A percentile compares a stretch with the other conserved stretches of the same genome.
phyloP scores from a whole-genome alignment of 2,113 vertebrate genomes.

The Strigops habroptila region DNA sequence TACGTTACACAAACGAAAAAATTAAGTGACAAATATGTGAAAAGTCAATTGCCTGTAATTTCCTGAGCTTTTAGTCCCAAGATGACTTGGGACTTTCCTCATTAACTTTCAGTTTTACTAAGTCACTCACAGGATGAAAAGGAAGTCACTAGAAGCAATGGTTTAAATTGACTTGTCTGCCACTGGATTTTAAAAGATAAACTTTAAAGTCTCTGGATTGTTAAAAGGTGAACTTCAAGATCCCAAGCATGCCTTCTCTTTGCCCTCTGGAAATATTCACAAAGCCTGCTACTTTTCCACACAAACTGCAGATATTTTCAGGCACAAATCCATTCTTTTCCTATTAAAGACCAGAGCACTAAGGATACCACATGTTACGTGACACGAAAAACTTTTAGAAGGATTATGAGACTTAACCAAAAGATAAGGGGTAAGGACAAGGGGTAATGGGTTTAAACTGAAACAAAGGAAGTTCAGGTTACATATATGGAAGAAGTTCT shows the following conservation, averaged over 20 bases:
- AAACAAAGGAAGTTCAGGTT: not conserved
- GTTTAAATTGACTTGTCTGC: not conserved
- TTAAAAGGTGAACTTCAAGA: not conserved
- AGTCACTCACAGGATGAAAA: not conserved
- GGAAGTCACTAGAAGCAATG: not conserved
- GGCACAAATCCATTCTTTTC: not conserved
- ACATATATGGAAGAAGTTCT: not conserved
- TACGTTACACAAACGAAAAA: accelerated
- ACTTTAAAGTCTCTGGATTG: not conserved
- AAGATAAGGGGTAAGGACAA: not conserved
- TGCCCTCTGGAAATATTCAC: not conserved
- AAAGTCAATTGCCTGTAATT: not conserved
- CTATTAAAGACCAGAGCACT: not conserved
- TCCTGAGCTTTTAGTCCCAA: not conserved
- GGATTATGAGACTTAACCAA: not conserved
- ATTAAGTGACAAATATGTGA: not conserved
- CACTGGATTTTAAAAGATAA: not conserved
- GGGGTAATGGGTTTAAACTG: not conserved
- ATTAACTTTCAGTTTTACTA: not conserved
- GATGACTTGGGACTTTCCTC: not conserved
- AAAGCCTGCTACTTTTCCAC: not conserved
- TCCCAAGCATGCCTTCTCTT: accelerated
- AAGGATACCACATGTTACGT: accelerated
- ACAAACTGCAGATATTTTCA: not conserved
- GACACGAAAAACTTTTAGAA: not conserved